Evolutionary conservation across 2,113 vertebrate species (phyloP), one percentile per base, ranked within the genome.

Genomic region (Porphyrio hochstetteri): DNA sequence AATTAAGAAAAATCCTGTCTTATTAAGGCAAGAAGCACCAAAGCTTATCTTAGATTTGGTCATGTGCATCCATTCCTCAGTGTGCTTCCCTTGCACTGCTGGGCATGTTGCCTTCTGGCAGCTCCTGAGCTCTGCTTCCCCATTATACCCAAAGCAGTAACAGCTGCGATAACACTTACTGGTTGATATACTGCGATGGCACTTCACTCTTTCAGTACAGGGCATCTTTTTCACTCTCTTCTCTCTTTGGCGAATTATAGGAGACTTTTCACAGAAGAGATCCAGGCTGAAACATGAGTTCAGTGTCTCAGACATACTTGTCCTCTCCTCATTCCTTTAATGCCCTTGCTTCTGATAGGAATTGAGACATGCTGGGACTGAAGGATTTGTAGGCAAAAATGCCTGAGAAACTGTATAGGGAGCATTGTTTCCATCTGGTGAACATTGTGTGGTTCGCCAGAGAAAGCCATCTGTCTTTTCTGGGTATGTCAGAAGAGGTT

Each of bases 391-490:
- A 68, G 79, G 88, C 63, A 92, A 88, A 93, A 94, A 83, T 85
- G 83, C 81, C 57, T n/a, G 84, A 79, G 44, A 91, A 95, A 48
- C 87, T 78, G 8, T 93, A 93, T 38, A 81, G 93, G 71, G 79
- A 91, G 33, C 60, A 25, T 90, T 92, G 87, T 96, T 95, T 96
- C 91, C 90, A 92, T 93, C 93, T 96, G 94, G 90, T 90, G 85
- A 96, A 56, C 36, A 13, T 88, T 75, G 86, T 67, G 42, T 84
- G 52, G 38, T 93, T 96, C 4, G 64, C 93, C 93, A 96, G 88
- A 90, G 85, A 86, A 87, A 91, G 68, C 50, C 95, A 97, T 95
- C 94, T 96, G 92, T 95, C 91, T 93, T 95, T 91, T 84, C 81
- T 84, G 65, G 31, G 56, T 80, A 38, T 15, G 5, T 83, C 68